phyloP scores from a whole-genome alignment of 2,113 vertebrate genomes.

The Myotis brandtii region DNA sequence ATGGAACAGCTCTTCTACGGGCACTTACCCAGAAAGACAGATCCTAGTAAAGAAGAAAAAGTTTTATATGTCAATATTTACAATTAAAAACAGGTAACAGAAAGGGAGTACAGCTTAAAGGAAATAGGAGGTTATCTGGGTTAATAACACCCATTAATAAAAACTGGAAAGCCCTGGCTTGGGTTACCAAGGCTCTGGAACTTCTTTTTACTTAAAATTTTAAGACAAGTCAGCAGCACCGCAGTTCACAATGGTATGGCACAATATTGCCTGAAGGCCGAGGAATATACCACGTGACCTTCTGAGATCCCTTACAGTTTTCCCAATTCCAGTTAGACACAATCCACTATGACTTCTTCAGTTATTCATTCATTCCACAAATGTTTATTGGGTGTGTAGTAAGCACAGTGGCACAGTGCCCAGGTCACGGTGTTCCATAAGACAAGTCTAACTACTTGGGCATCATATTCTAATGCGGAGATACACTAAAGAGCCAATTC shows the following conservation, averaged over 20 bases:
- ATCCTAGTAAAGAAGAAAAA: not conserved
- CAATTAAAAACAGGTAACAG: constrained; percentile 21
- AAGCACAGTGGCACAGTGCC: not conserved
- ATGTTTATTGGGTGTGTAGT: not conserved
- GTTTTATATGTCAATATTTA: constrained; percentile 61
- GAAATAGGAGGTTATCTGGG: constrained; percentile 34
- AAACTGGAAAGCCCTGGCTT: not conserved
- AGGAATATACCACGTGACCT: not conserved
- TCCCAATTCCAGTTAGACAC: constrained; percentile 21
- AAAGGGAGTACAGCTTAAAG: not conserved
- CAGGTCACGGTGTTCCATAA: not conserved
- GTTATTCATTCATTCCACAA: constrained; percentile 22
- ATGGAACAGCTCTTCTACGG: constrained; percentile 15
- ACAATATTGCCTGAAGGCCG: not conserved
- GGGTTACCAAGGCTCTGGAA: not conserved
- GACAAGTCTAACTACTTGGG: not conserved
- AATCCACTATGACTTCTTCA: not conserved
- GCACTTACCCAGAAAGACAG: constrained; percentile 1
- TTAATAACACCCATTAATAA: constrained; percentile 23
- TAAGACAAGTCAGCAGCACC: constrained; percentile 3
- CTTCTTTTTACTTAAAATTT: not conserved
- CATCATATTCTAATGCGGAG: not conserved
- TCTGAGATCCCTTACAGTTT: not conserved
- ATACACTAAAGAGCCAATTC: not conserved
- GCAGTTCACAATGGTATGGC: not conserved